A percentile compares a stretch with the other conserved stretches of the same genome.
Evolutionary conservation across 1,140 invertebrate species (phyloP).

Genomic region (Platyscapa corneri): DNA sequence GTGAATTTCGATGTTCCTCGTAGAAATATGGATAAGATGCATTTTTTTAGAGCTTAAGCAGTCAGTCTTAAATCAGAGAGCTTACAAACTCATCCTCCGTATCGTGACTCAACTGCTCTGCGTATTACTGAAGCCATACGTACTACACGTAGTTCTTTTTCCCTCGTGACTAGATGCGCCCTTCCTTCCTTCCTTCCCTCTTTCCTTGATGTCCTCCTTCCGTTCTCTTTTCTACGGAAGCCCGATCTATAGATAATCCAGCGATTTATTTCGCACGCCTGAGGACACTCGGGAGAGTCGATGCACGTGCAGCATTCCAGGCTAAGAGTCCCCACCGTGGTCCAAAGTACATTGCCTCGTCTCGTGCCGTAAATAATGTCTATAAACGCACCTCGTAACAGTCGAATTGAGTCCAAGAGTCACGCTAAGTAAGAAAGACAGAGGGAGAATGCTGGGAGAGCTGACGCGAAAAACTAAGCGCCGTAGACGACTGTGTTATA

Average conservation of each 20-base stretch:
- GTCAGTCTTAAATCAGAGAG: constrained; percentile 39
- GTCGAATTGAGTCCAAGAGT: constrained; percentile 41
- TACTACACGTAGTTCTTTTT: not conserved
- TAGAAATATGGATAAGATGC: not conserved
- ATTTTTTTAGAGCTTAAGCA: constrained; percentile 26
- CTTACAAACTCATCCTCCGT: constrained; percentile 35
- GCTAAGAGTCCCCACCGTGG: not conserved
- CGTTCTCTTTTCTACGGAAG: constrained; percentile 14
- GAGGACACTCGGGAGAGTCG: constrained; percentile 32
- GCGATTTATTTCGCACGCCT: constrained; percentile 51
- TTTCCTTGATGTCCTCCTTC: not conserved
- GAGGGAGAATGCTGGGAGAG: not conserved
- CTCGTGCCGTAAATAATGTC: constrained; percentile 50
- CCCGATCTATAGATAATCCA: constrained; percentile 44
- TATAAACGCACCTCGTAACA: constrained; percentile 49
- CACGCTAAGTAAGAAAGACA: not conserved
- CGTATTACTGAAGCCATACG: constrained; percentile 34
- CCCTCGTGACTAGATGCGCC: not conserved
- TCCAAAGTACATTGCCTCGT: not conserved
- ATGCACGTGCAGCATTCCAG: constrained; percentile 15
- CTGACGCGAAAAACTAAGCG: constrained; percentile 12
- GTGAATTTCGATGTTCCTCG: not conserved
- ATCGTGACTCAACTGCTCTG: constrained; percentile 27
- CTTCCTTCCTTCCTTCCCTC: not conserved
- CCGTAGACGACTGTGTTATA: not conserved